Percentiles rank a stretch among this genome's conserved stretches.
These are phyloP conservation scores for Calyptomena viridis DNA, from an alignment of 2,113 vertebrate genomes.

Conservation along the genomic window DNA sequence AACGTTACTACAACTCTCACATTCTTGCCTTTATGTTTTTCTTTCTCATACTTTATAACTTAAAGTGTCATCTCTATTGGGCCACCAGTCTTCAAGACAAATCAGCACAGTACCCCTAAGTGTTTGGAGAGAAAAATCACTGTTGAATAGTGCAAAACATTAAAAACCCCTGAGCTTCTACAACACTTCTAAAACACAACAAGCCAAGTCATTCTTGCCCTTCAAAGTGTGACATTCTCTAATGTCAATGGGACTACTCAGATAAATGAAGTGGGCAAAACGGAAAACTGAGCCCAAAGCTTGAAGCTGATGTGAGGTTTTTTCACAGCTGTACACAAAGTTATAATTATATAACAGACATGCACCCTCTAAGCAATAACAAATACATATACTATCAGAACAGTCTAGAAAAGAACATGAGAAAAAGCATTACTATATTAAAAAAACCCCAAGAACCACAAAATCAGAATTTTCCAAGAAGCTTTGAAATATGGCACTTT, in stretches of 20 bases:
- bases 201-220: neutral
- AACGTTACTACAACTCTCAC: neutral
- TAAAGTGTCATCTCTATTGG: neutral
- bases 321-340: neutral
- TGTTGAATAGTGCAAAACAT: neutral
- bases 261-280: neutral
- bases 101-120: neutral
- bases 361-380: neutral
- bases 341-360: neutral
- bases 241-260: neutral
- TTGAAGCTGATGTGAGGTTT: neutral
- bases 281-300: neutral
- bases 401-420: neutral
- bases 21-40: neutral
- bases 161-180: neutral
- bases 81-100: neutral
- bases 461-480: neutral
- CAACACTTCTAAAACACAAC: neutral
- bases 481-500: neutral
- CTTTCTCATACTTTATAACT: neutral
- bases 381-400: neutral
- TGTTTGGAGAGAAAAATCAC: neutral
- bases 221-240: neutral
- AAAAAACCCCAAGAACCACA: neutral
- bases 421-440: neutral